phyloP scores from a whole-genome alignment of 2,888 invertebrate species.

The Andrena dorsata region DNA sequence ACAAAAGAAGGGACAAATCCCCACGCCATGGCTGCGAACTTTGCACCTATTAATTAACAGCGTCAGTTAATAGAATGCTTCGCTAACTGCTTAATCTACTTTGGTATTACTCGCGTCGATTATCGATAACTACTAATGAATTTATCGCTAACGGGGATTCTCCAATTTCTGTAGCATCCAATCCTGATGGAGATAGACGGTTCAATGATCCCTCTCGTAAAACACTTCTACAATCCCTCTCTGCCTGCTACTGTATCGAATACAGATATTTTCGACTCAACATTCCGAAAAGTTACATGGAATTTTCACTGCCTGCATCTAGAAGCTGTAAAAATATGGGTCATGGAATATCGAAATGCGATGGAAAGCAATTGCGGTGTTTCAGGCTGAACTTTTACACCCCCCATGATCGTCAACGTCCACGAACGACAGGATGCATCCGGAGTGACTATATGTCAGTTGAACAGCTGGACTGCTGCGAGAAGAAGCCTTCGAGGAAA shows the following conservation, averaged over 20 bases:
- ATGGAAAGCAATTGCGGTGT: constrained; percentile 32
- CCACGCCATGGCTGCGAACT: neutral
- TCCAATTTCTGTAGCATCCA: neutral
- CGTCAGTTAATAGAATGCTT: neutral
- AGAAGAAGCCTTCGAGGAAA: constrained; percentile 43
- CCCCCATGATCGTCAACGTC: constrained; percentile 30
- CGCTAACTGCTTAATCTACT: neutral
- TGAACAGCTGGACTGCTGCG: neutral
- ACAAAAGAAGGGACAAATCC: neutral
- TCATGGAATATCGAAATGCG: constrained; percentile 8
- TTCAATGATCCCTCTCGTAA: neutral
- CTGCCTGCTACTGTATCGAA: neutral
- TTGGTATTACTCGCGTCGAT: neutral
- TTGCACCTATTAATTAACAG: constrained; percentile 20
- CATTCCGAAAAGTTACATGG: neutral
- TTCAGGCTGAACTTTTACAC: constrained; percentile 54
- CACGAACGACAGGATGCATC: constrained; percentile 34
- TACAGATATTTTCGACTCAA: neutral
- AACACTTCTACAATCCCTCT: neutral
- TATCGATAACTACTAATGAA: constrained; percentile 14
- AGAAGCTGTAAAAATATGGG: neutral
- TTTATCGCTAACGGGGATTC: constrained; percentile 2
- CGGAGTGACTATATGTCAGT: constrained; percentile 36
- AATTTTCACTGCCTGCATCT: neutral
- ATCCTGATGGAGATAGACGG: neutral